A percentile compares a stretch with the other conserved stretches of the same genome.
Evolutionary conservation across 2,113 vertebrate genomes (phyloP).

Genomic region (Ctenomys sociabilis): DNA sequence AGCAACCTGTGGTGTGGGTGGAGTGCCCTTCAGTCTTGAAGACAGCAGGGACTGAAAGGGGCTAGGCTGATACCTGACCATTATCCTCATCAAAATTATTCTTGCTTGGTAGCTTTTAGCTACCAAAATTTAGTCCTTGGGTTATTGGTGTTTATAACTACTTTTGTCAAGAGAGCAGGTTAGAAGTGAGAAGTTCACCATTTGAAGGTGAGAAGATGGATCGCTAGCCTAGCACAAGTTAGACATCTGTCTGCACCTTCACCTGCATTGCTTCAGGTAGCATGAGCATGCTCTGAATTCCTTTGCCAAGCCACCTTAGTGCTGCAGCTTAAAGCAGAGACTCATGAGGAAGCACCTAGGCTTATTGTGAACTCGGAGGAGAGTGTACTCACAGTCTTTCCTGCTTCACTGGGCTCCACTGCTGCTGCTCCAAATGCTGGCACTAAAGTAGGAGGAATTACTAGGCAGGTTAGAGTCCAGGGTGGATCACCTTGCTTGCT

Average conservation of each 20-base stretch:
- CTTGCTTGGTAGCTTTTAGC: background rate
- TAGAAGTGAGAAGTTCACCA: background rate
- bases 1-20: background rate
- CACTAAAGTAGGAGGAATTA: background rate
- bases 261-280: background rate
- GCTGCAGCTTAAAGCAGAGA: background rate
- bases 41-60: background rate
- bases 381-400: background rate
- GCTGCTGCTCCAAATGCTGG: background rate
- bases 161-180: background rate
- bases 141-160: background rate
- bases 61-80: background rate
- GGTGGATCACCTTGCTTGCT: background rate
- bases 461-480: background rate
- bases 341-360: background rate
- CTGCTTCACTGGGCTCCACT: background rate
- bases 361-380: background rate
- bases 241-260: background rate
- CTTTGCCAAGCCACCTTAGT: background rate
- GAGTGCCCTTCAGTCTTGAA: background rate
- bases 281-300: background rate
- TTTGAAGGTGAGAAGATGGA: background rate
- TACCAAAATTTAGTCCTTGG: background rate
- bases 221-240: background rate
- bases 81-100: background rate